Percentiles rank a stretch among this genome's conserved stretches.
phyloP scores from a whole-genome alignment of 1,140 invertebrate genomes.

The Zaprionus tsacasi region DNA sequence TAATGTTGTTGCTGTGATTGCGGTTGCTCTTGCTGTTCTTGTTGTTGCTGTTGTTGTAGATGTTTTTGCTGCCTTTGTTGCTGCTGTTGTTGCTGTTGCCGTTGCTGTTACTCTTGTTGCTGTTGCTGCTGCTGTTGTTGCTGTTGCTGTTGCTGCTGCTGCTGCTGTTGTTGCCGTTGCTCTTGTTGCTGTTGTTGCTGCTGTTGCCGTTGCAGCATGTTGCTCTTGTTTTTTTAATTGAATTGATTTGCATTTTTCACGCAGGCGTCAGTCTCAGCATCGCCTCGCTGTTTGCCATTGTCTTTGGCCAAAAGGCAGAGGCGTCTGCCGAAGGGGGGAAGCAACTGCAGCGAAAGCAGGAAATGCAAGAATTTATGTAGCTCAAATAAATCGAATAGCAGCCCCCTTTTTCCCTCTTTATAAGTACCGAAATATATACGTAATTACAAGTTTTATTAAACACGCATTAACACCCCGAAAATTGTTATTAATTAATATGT shows the following conservation, averaged over 20 bases:
- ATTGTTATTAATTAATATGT: conserved; percentile 82
- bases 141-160: conserved; percentile 21
- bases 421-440: conserved; percentile 34
- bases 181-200: conserved; percentile 34
- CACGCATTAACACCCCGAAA: conserved; percentile 60
- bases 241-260: conserved; percentile 83
- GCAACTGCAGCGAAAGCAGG: conserved; percentile 50
- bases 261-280: conserved; percentile 67
- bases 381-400: conserved; percentile 3
- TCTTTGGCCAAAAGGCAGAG: conserved; percentile 11
- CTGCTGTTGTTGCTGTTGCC: conserved; percentile 30
- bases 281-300: conserved; percentile 65
- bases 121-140: too few relatives aligned
- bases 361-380: conserved; percentile 49
- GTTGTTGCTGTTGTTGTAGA: conserved; percentile 45
- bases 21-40: conserved; percentile 8
- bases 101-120: conserved; percentile 71
- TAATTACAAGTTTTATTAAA: conserved; percentile 62
- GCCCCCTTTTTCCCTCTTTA: background rate
- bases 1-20: too few relatives aligned
- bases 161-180: conserved; percentile 43
- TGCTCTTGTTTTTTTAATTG: conserved; percentile 82
- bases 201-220: conserved; percentile 45
- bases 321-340: background rate
- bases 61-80: conserved; percentile 44